These are phyloP conservation scores for Hyles lineata DNA, from an alignment of 2,888 invertebrate genomes.

Conservation along the genomic window DNA sequence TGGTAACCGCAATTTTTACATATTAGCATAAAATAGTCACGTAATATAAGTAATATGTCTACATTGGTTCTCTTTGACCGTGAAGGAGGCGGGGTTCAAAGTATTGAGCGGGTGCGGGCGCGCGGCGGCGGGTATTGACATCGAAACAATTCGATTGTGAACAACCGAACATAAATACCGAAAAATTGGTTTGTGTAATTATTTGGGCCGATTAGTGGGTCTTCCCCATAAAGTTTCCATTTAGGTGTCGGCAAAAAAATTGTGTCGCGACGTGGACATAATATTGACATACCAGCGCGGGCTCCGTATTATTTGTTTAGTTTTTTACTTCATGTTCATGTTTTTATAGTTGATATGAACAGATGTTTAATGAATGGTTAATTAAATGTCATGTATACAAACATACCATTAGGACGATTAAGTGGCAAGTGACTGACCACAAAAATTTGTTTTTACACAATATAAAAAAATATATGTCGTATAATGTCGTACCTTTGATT, in stretches of 20 bases:
- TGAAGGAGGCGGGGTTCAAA: not conserved
- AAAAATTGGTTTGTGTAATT: slow-evolving; percentile 19
- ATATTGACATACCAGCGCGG: not conserved
- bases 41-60: not conserved
- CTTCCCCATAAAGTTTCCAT: slow-evolving; percentile 6
- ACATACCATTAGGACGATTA: no score
- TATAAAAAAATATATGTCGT: no score
- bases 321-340: no score
- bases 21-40: no score
- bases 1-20: no score
- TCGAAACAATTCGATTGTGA: slow-evolving; percentile 17
- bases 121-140: slow-evolving; percentile 12
- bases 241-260: slow-evolving; percentile 1
- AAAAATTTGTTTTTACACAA: no score
- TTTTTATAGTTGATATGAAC: no score
- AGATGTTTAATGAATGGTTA: no score
- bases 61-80: not conserved
- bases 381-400: no score
- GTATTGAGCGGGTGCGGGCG: not conserved
- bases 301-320: not conserved
- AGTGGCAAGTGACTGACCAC: no score
- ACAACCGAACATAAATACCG: slow-evolving; percentile 1
- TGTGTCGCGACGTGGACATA: not conserved
- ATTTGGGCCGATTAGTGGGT: slow-evolving; percentile 9
- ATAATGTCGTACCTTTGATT: no score